Evolutionary conservation across 2,797 vertebrate genomes (phyloP), one percentile per base, ranked within the genome.

Genomic region (Sparus aurata): DNA sequence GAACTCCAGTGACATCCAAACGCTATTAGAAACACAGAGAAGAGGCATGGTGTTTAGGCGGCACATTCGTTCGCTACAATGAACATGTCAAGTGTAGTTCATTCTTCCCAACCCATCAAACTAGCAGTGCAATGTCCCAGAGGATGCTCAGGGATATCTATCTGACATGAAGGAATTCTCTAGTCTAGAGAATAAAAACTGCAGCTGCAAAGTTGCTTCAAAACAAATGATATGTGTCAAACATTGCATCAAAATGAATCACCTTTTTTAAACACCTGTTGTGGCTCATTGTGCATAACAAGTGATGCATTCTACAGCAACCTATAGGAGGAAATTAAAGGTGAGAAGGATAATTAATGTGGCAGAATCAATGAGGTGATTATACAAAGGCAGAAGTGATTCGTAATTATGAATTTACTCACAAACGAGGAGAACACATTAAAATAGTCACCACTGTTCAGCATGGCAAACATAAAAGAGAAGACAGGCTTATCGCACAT

Each of bases 31-130:
- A 54, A 69, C n/a, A 54, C 53, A 8, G 16, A 23, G 43, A 20
- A 38, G 55, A 65, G 55, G 54, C 65, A 53, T 8, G 20, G 1
- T 50, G 61, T 79, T 58, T 30, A 23, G 49, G 47, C 15, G 2
- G 68, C 43, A 60, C n/a, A 15, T 49, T 66, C n/a, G 63, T 13
- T 55, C 3, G 20, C 34, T 71, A 8, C 41, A 30, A n/a, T 80
- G 59, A 69, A 67, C 58, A 61, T 61, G 73, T 75, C 34, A 69
- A 64, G 22, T 54, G 71, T 45, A 60, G 53, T 70, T 63, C 52
- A 38, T 62, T 75, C 25, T 41, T 69, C 30, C 55, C 43, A 47
- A 20, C 16, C 20, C 25, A 45, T 68, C 27, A 69, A 58, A 59
- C 50, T 34, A 22, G 22, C 46, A 41, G 7, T 16, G 20, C 17